Base-by-base conservation (phyloP, 2,113 vertebrate species). In the Platichthys stellatus region DNA sequence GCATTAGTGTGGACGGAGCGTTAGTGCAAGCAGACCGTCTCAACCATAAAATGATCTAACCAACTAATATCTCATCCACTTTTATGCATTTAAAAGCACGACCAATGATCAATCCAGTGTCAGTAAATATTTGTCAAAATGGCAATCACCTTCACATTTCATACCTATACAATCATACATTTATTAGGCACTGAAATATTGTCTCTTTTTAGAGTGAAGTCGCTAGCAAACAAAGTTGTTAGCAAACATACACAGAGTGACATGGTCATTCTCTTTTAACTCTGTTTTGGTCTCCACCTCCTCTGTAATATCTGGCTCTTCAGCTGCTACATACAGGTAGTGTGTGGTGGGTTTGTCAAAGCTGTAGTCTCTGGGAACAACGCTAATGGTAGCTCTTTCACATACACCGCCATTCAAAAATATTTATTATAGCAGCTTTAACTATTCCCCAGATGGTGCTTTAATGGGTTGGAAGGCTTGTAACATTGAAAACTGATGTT, bases 361-460 rank as follows among this genome's bases (percentile, higher is more conserved):
- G 17, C 2, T 5, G 24, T 24, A 24, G 54, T 23, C 9, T 14
- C 8, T 38, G 8, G 60, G 35, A 38, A 31, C 17, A 3, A n/a
- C 13, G 18, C 8, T 38, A 12, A 63, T 43, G 38, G 38, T 20
- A 40, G 6, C 63, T 23, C 15, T 51, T 66, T 67, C 47, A 67
- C 45, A 28, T 24, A 2, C 21, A 26, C 38, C 47, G 2, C 18
- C 7, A 28, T 3, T 3, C 5, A 14, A 53, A 68, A 26, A 20
- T 45, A 67, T 51, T 58, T n/a, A 21, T 43, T 15, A 51, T 9
- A 67, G 71, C 66, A 43, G 26, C 47, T 43, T 63, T 63, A 69
- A 58, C 63, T 64, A 53, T 53, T 69, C 53, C 60, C 31, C 74
- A 74, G 66, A 38, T 68, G 69, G 43, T 45, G 40, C n/a, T 73